Percentiles rank a stretch among this genome's conserved stretches.
Conservation (phyloP, 2,888 invertebrate species). For the Cephus nigrinus region DNA sequence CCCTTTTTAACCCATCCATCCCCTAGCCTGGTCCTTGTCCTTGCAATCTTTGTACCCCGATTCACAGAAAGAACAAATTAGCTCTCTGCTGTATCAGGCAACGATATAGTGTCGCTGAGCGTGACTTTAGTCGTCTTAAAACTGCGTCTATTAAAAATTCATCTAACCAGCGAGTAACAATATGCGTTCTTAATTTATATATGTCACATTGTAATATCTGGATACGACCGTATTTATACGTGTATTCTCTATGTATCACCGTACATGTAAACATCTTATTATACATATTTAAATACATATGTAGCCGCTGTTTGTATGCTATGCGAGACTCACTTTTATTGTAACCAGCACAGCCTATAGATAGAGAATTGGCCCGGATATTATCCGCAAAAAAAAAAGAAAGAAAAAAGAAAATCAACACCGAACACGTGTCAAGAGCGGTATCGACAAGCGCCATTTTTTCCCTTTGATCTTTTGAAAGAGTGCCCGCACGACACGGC, state of each 20-base stretch:
- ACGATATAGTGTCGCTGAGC: neutral
- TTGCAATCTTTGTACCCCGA: neutral
- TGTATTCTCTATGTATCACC: neutral
- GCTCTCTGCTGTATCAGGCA: neutral
- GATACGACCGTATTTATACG: neutral
- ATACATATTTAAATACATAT: neutral
- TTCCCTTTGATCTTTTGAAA: no score
- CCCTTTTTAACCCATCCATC: neutral
- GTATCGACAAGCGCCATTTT: no score
- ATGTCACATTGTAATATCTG: neutral
- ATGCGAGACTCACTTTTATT: conserved; percentile 5
- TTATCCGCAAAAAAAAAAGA: no score
- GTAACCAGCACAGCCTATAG: conserved; percentile 1
- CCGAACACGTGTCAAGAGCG: no score
- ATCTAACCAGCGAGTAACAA: neutral
- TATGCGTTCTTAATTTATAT: neutral
- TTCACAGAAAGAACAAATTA: neutral
- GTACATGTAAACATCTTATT: neutral
- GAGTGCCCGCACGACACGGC: no score
- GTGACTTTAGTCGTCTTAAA: neutral
- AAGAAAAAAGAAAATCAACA: no score
- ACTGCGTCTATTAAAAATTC: neutral
- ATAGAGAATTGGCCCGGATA: no score
- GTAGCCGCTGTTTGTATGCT: neutral
- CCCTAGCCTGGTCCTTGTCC: neutral